These are phyloP conservation scores for Thecophora atra DNA, from an alignment of 2,888 invertebrate species.

Conservation along the genomic window DNA sequence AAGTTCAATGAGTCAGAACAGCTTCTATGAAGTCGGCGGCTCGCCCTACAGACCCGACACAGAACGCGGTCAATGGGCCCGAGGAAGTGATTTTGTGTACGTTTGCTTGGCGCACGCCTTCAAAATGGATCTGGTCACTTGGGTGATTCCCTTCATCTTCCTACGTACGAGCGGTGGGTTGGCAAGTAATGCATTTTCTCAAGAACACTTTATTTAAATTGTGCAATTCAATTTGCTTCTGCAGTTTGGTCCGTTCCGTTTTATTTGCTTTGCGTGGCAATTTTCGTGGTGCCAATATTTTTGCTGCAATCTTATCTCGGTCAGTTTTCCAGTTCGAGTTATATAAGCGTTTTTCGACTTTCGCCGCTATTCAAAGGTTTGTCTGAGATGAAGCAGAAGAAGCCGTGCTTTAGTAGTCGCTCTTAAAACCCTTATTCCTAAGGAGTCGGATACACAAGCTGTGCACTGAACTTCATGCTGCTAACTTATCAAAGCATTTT, in stretches of 20 bases:
- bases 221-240: constrained; percentile 74
- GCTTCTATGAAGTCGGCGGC: constrained; percentile 59
- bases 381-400: background rate
- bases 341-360: constrained; percentile 81
- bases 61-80: constrained; percentile 75
- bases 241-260: constrained; percentile 53
- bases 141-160: constrained; percentile 68
- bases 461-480: constrained; percentile 79
- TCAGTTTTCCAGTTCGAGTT: constrained; percentile 84
- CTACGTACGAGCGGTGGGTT: constrained; percentile 56
- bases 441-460: constrained; percentile 88
- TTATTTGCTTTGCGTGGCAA: constrained; percentile 72
- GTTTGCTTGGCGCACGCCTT: constrained; percentile 84
- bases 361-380: constrained; percentile 88
- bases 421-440: background rate
- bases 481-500: constrained; percentile 84
- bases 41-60: constrained; percentile 58
- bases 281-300: constrained; percentile 86
- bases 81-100: constrained; percentile 78
- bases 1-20: constrained; percentile 54
- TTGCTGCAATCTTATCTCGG: constrained; percentile 89
- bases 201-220: constrained; percentile 53
- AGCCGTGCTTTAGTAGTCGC: background rate
- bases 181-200: background rate
- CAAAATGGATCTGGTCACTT: constrained; percentile 78